These are phyloP conservation scores for Phlogophora meticulosa DNA, from an alignment of 2,888 invertebrate species.

Conservation along the genomic window DNA sequence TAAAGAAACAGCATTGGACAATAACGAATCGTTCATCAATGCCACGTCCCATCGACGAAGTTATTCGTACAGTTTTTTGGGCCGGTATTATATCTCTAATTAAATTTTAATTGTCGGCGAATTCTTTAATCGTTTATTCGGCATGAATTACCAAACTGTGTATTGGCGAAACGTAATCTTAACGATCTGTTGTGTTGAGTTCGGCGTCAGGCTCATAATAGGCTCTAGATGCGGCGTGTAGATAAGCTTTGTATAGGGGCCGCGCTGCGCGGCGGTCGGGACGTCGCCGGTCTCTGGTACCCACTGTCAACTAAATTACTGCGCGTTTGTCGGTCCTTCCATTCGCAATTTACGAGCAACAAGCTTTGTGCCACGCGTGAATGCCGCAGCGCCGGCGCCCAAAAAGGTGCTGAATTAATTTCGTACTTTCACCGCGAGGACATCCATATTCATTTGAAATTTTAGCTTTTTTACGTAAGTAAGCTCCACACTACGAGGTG, in stretches of 20 bases:
- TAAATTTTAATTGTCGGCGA: conserved; percentile 67
- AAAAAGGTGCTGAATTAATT: conserved; percentile 74
- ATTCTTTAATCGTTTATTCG: conserved; percentile 64
- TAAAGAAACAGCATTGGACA: conserved; percentile 41
- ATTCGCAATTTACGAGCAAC: conserved; percentile 86
- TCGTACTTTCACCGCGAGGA: conserved; percentile 72
- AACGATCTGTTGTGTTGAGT: conserved; percentile 82
- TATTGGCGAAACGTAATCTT: conserved; percentile 75
- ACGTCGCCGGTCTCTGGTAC: conserved; percentile 64
- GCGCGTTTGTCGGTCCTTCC: conserved; percentile 86
- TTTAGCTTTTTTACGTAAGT: conserved; percentile 66
- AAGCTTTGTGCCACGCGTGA: conserved; percentile 76
- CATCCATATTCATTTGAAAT: conserved; percentile 74
- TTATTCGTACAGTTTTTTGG: conserved; percentile 53
- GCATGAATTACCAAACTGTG: conserved; percentile 63
- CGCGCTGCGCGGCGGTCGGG: conserved; percentile 68
- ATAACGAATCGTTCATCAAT: conserved; percentile 47
- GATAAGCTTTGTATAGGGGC: conserved; percentile 83
- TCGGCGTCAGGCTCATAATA: conserved; percentile 87
- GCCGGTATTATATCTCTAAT: conserved; percentile 61
- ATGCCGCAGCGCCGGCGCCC: conserved; percentile 78
- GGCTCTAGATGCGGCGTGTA: conserved; percentile 84
- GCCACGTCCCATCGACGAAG: conserved; percentile 43
- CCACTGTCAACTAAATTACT: conserved; percentile 89
- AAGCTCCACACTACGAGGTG: conserved; percentile 60